Conservation (phyloP, 2,888 invertebrate species). For the Brachypalpus laphriformis region DNA sequence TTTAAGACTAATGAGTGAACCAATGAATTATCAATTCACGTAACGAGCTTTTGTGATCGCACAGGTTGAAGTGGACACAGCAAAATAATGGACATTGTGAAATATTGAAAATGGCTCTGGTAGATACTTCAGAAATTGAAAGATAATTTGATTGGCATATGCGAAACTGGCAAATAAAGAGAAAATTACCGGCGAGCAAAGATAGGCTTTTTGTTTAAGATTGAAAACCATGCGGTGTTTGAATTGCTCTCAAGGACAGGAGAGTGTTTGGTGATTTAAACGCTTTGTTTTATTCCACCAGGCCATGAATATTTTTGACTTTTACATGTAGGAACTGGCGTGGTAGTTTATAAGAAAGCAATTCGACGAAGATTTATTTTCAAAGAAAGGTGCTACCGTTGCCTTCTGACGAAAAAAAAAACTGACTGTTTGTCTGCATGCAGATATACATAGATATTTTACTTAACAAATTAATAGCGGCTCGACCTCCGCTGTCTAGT, state of each 20-base stretch:
- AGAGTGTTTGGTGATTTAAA: not conserved
- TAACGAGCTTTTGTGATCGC: not conserved
- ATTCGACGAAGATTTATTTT: too few relatives aligned
- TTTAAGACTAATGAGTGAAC: slow-evolving; percentile 17
- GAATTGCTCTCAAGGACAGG: slow-evolving; percentile 19
- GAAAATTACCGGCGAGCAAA: not conserved
- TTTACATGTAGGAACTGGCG: too few relatives aligned
- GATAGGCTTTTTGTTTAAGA: not conserved
- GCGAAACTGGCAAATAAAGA: slow-evolving; percentile 20
- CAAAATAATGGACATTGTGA: slow-evolving; percentile 29
- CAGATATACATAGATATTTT: too few relatives aligned
- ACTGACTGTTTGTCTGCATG: too few relatives aligned
- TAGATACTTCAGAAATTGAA: not conserved
- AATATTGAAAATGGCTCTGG: slow-evolving; percentile 1
- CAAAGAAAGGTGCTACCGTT: too few relatives aligned
- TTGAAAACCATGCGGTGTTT: not conserved
- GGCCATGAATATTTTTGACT: too few relatives aligned
- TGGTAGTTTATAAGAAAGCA: too few relatives aligned
- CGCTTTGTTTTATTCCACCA: not conserved
- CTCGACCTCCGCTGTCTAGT: too few relatives aligned
- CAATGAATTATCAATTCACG: slow-evolving; percentile 42
- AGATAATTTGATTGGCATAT: slow-evolving; percentile 1
- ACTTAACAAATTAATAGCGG: too few relatives aligned
- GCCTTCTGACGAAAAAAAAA: too few relatives aligned
- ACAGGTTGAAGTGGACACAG: not conserved